Conservation (phyloP, 2,888 invertebrate genomes). For the Zeuzera pyrina region DNA sequence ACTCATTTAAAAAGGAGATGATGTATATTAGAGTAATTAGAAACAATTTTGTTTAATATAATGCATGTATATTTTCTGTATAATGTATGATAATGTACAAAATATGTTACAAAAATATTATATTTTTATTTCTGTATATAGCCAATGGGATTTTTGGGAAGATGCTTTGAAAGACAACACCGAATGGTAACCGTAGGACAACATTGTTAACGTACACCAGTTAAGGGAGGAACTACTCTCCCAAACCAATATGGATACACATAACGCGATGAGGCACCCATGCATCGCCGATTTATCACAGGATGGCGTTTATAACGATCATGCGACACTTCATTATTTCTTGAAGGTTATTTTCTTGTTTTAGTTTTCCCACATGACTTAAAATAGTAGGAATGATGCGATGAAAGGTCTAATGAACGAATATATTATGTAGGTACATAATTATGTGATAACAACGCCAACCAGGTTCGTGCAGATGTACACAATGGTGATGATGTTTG, state of each 20-base stretch:
- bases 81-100: too few species aligned
- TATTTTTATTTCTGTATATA: too few species aligned
- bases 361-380: constrained; percentile 34
- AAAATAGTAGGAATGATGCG: constrained; percentile 43
- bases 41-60: too few species aligned
- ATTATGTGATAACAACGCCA: constrained; percentile 36
- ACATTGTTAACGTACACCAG: too few species aligned
- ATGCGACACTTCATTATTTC: constrained; percentile 47
- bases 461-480: constrained; percentile 57
- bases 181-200: too few species aligned
- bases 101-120: too few species aligned
- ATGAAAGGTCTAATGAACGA: constrained; percentile 45
- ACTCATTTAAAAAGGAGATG: too few species aligned
- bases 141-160: too few species aligned
- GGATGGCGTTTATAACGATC: constrained; percentile 30
- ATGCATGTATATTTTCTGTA: too few species aligned
- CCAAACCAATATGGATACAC: constrained; percentile 20
- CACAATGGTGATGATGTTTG: constrained; percentile 40
- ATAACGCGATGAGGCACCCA: constrained; percentile 35
- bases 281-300: constrained; percentile 38
- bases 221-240: constrained; percentile 25
- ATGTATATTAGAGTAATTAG: too few species aligned
- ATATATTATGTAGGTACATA: too few species aligned
- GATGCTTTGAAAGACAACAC: too few species aligned
- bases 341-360: constrained; percentile 32